Conservation (phyloP, 2,888 invertebrate genomes). For the Bruchidius siliquastri region DNA sequence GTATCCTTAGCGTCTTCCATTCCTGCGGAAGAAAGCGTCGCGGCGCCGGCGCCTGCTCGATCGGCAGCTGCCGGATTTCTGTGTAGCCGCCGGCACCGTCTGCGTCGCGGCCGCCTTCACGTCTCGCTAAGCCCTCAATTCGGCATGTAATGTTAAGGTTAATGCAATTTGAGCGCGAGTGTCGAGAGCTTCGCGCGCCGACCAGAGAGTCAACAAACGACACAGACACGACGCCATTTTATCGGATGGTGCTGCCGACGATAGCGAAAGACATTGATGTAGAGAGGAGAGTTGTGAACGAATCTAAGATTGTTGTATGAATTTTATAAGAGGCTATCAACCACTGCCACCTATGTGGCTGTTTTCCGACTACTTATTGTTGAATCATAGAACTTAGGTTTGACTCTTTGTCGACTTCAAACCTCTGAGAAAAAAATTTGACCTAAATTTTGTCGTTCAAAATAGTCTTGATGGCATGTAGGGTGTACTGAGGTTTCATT, state of each 20-base stretch:
- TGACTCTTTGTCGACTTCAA: too few relatives aligned
- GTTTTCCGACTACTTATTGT: too few relatives aligned
- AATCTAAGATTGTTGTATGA: background rate
- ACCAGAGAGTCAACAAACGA: constrained; percentile 44
- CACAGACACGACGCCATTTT: constrained; percentile 40
- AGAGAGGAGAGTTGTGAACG: background rate
- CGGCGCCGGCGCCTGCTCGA: background rate
- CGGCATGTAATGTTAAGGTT: constrained; percentile 53
- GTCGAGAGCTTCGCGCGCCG: constrained; percentile 44
- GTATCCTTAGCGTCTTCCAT: background rate
- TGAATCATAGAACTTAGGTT: too few relatives aligned
- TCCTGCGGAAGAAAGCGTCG: background rate
- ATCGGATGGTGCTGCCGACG: constrained; percentile 23
- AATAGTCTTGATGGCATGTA: too few relatives aligned
- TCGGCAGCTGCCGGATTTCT: background rate
- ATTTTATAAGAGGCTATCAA: too few relatives aligned
- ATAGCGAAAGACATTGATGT: background rate
- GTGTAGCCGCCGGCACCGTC: background rate
- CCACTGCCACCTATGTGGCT: too few relatives aligned
- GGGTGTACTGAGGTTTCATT: too few relatives aligned
- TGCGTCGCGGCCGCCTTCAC: constrained; percentile 37
- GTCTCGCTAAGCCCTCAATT: constrained; percentile 52
- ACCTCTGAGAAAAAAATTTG: too few relatives aligned
- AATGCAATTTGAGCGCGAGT: constrained; percentile 51
- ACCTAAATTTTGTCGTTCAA: too few relatives aligned